Evolutionary conservation across 2,113 vertebrate genomes (phyloP).

Genomic region (Mustela lutreola): DNA sequence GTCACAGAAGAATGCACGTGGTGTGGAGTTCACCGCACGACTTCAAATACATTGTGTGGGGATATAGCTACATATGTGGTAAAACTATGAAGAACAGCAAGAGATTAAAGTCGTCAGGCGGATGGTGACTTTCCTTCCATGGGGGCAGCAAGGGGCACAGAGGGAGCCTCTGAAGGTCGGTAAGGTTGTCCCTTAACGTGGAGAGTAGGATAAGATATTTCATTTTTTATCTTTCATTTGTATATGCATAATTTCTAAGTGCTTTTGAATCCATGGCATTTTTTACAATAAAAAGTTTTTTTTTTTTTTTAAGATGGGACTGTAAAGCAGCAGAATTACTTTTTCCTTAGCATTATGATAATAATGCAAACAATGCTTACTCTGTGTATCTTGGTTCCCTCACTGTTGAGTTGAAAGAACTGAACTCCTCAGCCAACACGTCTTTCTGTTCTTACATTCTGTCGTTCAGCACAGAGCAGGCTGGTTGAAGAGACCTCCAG

Average conservation of each 20-base stretch:
- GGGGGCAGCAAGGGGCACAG: no score
- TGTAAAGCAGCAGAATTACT: background rate
- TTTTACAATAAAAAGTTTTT: background rate
- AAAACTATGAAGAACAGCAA: background rate
- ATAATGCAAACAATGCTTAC: background rate
- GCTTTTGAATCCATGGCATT: background rate
- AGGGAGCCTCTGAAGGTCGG: background rate
- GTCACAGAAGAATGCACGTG: background rate
- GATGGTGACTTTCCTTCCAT: background rate
- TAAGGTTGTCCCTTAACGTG: background rate
- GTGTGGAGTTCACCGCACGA: background rate
- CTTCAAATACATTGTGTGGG: background rate
- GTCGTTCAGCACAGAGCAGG: background rate
- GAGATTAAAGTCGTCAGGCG: background rate
- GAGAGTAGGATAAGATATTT: background rate
- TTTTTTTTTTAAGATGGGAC: background rate
- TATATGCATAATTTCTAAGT: background rate
- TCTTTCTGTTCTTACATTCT: background rate
- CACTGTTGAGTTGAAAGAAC: background rate
- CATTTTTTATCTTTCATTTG: background rate
- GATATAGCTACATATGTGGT: background rate
- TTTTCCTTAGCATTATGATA: background rate
- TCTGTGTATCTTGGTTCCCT: background rate
- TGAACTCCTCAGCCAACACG: accelerated
- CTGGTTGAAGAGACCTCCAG: background rate